A percentile compares a stretch with the other conserved stretches of the same genome.
These are phyloP conservation scores for Dryobates pubescens DNA, from an alignment of 2,797 vertebrate species.

Conservation along the genomic window DNA sequence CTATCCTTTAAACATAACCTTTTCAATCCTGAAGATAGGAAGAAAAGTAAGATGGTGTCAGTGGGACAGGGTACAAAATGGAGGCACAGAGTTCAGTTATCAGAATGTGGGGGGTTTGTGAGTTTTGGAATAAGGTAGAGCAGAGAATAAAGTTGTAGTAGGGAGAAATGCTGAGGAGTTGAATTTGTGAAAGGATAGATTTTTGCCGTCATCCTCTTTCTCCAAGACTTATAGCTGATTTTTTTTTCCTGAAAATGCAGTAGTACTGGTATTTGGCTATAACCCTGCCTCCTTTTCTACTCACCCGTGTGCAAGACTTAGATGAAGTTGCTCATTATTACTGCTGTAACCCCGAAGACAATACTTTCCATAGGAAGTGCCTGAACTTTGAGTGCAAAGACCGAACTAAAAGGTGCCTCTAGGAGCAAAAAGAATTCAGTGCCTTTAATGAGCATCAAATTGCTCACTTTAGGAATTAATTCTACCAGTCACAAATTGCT, in stretches of 20 bases:
- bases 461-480: neutral
- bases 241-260: neutral
- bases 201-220: neutral
- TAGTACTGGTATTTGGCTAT: neutral
- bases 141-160: neutral
- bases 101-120: accelerated
- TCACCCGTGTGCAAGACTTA: neutral
- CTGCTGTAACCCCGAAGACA: neutral
- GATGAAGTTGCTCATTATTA: neutral
- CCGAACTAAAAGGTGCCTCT: neutral
- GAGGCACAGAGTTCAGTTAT: neutral
- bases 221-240: neutral
- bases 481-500: neutral
- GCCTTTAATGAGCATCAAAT: neutral
- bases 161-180: neutral
- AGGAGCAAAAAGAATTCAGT: neutral
- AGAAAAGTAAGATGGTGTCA: neutral
- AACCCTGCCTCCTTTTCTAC: neutral
- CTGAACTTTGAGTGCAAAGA: neutral
- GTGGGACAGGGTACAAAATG: neutral
- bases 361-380: neutral
- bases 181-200: neutral
- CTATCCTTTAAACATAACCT: neutral
- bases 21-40: neutral
- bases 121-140: neutral